These are phyloP conservation scores for Perithous albicinctus DNA, from an alignment of 2,888 invertebrate species.

Conservation along the genomic window DNA sequence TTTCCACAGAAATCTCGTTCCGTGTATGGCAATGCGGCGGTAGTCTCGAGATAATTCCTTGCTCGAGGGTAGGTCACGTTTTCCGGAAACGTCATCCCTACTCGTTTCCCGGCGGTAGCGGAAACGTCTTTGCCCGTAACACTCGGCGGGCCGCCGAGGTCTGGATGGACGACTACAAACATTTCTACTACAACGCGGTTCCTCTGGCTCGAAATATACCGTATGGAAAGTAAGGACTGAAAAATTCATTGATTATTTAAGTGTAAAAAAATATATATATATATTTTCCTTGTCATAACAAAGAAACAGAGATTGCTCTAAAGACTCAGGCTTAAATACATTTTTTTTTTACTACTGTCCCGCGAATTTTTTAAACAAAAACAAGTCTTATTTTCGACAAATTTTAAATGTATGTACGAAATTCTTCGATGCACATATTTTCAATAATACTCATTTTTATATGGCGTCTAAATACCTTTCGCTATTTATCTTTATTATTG, in stretches of 20 bases:
- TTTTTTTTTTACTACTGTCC: no score
- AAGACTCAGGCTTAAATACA: no score
- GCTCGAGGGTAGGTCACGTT: slow-evolving; percentile 97
- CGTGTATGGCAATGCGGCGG: slow-evolving; percentile 99
- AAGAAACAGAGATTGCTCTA: no score
- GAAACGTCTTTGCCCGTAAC: slow-evolving; percentile 98
- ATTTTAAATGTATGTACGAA: no score
- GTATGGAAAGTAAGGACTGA: slow-evolving; percentile 92
- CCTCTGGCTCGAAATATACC: slow-evolving; percentile 95
- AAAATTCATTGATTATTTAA: neutral
- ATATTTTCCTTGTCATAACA: no score
- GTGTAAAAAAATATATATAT: neutral
- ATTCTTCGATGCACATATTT: no score
- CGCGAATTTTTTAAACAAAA: neutral
- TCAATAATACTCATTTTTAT: no score
- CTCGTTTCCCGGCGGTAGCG: slow-evolving; percentile 98
- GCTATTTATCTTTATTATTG: no score
- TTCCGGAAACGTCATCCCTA: slow-evolving; percentile 99
- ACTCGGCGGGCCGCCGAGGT: slow-evolving; percentile 99
- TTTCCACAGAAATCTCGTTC: slow-evolving; percentile 89
- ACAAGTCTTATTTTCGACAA: no score
- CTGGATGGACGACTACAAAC: slow-evolving; percentile 99
- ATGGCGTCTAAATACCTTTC: no score
- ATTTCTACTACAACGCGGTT: slow-evolving; percentile 97
- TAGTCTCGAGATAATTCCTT: slow-evolving; percentile 98